Evolutionary conservation across 2,113 vertebrate genomes (phyloP), one percentile per base, ranked within the genome.

Genomic region (Lepisosteus osseus): DNA sequence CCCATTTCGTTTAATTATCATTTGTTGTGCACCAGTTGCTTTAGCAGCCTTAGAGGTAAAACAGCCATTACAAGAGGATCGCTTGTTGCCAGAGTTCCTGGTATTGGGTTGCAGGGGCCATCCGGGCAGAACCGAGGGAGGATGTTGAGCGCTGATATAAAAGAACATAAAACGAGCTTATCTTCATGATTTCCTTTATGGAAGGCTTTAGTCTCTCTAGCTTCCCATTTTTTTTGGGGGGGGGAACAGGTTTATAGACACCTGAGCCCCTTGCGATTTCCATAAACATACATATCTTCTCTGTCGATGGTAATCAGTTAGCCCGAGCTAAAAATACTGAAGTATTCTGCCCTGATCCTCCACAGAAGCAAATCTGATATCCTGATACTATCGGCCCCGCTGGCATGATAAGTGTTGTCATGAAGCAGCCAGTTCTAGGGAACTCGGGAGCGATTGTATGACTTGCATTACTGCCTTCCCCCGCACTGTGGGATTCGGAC

Each of bases 361-460:
- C 51, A 74, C 56, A 57, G 47, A 69, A 69, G 57, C 72, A 69
- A 74, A 65, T 69, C 45, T 65, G 17, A 11, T 61, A 6, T 45
- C 4, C 13, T 54, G 65, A 61, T 67, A 56, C 3, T n/a, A n/a
- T 65, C 54, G 17, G 40, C 12, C 44, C 42, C 14, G 14, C 71
- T 43, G 29, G 29, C 2, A 29, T 29, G 29, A 29, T 29, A 29
- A 29, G 29, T 29, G 29, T 29, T 29, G 29, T 29, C 29, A 29
- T 29, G 29, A 29, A 29, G 29, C 29, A 29, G 29, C 29, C 1
- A 29, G 29, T 29, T 29, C 29, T 1, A 29, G 29, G 29, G 29
- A 29, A 29, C 29, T 29, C 2, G 29, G 29, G 29, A 29, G 29
- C 29, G 29, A 2, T 29, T 29, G 29, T 29, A 1, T 29, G 29